Evolutionary conservation across 1,140 invertebrate genomes (phyloP).

Genomic region (Euura saliciscinereae): DNA sequence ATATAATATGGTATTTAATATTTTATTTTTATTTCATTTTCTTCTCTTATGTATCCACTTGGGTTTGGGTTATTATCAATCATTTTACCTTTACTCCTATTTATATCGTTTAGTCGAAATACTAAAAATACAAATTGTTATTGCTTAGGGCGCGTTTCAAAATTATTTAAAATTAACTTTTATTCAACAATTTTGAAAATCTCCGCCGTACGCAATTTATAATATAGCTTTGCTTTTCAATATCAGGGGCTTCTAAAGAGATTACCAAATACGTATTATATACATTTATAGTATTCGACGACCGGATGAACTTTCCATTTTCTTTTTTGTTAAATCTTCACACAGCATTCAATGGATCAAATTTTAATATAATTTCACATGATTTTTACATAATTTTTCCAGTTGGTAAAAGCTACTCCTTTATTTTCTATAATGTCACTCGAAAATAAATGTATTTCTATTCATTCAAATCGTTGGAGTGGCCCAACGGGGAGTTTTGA

Average conservation of each 20-base stretch:
- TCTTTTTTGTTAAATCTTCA: too few species aligned
- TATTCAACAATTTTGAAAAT: constrained; percentile 38
- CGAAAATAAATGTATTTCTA: too few species aligned
- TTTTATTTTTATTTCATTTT: constrained; percentile 35
- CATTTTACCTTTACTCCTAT: constrained; percentile 51
- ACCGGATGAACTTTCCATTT: neutral
- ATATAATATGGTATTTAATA: constrained; percentile 58
- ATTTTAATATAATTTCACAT: too few species aligned
- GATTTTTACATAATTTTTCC: too few species aligned
- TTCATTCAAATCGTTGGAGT: too few species aligned
- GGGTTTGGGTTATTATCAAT: constrained; percentile 57
- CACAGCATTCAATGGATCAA: too few species aligned
- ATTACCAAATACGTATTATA: constrained; percentile 15
- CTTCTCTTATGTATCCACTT: constrained; percentile 49
- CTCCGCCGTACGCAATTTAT: constrained; percentile 34
- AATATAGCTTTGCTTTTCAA: constrained; percentile 46
- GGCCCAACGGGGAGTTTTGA: too few species aligned
- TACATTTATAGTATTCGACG: neutral
- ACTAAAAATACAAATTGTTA: constrained; percentile 58
- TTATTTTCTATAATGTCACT: too few species aligned
- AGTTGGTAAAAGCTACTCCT: too few species aligned
- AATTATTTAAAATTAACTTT: constrained; percentile 32
- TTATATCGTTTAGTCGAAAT: constrained; percentile 56
- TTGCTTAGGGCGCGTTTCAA: constrained; percentile 45
- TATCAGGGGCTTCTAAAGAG: constrained; percentile 50